phyloP scores from a whole-genome alignment of 2,888 invertebrate genomes.

The Patella ulyssiponensis region DNA sequence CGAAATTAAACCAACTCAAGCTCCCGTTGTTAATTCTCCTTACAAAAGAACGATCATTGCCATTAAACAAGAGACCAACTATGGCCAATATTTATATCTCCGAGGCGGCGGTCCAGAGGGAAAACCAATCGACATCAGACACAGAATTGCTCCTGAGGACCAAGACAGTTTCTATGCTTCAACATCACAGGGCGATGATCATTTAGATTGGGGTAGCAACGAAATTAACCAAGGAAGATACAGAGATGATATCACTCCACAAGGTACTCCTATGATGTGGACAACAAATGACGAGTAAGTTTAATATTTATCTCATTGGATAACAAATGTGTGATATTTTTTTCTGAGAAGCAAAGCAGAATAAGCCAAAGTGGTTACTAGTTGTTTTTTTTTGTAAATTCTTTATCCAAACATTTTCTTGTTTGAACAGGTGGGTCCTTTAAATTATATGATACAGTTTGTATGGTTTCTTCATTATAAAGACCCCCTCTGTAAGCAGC shows the following conservation, averaged over 20 bases:
- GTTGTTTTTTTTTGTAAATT: no score
- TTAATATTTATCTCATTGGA: background rate
- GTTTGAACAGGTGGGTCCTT: no score
- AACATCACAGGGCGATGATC: background rate
- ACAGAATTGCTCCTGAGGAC: conserved; percentile 1
- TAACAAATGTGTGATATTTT: no score
- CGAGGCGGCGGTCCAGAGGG: background rate
- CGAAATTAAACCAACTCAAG: background rate
- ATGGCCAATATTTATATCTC: background rate
- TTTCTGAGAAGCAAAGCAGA: no score
- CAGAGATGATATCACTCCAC: background rate
- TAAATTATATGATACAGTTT: no score
- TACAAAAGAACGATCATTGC: background rate
- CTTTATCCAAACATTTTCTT: no score
- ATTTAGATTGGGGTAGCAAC: background rate
- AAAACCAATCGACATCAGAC: background rate
- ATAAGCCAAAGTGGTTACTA: no score
- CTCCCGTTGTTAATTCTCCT: background rate
- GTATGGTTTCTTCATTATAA: no score
- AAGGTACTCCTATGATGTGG: conserved; percentile 7
- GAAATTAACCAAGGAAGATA: background rate
- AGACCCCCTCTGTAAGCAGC: no score
- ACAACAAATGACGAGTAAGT: conserved; percentile 8
- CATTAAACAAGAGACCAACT: background rate
- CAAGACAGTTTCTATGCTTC: conserved; percentile 9